phyloP scores from a whole-genome alignment of 2,113 vertebrate genomes.

The Pteronura brasiliensis region DNA sequence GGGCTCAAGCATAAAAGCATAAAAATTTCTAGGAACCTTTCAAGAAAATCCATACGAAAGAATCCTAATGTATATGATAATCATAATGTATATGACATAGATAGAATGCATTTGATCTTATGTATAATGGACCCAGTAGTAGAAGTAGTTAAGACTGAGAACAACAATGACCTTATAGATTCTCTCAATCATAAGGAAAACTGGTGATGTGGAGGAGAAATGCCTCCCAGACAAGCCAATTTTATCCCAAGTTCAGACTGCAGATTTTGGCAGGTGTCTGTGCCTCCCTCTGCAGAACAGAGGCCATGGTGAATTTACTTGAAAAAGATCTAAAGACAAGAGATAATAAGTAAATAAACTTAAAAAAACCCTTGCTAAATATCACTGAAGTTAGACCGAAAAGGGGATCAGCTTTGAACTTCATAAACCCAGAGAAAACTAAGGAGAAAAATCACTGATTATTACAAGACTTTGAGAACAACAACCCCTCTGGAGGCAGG shows the following conservation, averaged over 20 bases:
- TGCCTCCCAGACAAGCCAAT: not conserved
- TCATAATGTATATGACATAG: not conserved
- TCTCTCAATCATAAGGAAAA: not conserved
- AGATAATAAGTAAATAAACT: not conserved
- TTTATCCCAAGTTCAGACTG: not conserved
- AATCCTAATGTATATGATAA: not conserved
- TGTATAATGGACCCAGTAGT: not conserved
- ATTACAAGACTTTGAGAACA: not conserved
- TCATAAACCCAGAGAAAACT: constrained; percentile 6
- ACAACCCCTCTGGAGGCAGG: not conserved
- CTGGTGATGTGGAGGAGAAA: not conserved
- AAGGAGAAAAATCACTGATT: not conserved
- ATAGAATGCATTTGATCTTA: not conserved
- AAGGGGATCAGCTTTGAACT: not conserved
- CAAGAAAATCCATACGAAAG: not conserved
- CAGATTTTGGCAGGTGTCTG: not conserved
- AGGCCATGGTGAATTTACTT: not conserved
- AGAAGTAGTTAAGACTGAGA: not conserved
- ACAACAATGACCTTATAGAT: not conserved
- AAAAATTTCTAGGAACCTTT: not conserved
- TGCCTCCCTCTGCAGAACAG: not conserved
- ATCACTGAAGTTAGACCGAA: not conserved
- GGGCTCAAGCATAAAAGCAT: not conserved
- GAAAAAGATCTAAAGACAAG: not conserved
- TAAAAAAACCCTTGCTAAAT: not conserved